These are phyloP conservation scores for Drosophila acutilabella DNA, from an alignment of 2,888 invertebrate genomes.

Conservation along the genomic window DNA sequence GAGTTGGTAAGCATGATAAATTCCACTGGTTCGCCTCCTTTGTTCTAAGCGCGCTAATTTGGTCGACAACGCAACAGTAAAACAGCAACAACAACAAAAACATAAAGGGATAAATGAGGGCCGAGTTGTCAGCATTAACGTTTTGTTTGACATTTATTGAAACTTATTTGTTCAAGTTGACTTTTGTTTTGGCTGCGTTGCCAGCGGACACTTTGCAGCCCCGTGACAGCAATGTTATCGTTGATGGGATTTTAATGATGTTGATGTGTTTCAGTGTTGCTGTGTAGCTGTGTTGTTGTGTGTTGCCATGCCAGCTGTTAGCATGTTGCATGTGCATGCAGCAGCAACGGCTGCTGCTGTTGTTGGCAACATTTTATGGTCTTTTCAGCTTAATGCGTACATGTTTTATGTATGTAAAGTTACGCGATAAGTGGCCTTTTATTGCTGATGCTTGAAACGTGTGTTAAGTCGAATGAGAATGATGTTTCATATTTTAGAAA, in stretches of 20 bases:
- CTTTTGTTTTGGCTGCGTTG: constrained; percentile 45
- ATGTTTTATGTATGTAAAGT: constrained; percentile 58
- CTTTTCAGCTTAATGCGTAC: constrained; percentile 5
- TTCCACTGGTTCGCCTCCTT: constrained; percentile 20
- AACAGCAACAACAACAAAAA: constrained; percentile 8
- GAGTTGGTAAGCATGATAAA: constrained; percentile 44
- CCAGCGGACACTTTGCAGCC: constrained; percentile 23
- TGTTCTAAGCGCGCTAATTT: constrained; percentile 52
- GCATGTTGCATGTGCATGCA: constrained; percentile 35
- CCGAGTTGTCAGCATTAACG: constrained; percentile 39
- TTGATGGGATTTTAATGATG: constrained; percentile 49
- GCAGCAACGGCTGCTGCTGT: constrained; percentile 6
- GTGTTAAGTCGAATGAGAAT: background rate
- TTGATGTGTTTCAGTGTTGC: constrained; percentile 32
- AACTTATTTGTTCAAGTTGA: constrained; percentile 59
- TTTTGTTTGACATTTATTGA: constrained; percentile 72
- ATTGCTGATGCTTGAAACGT: constrained; percentile 20
- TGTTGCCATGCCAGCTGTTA: constrained; percentile 21
- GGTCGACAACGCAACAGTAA: constrained; percentile 47
- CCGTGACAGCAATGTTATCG: constrained; percentile 15
- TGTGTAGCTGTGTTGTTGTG: constrained; percentile 30
- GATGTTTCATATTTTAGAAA: constrained; percentile 22
- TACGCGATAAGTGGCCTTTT: constrained; percentile 42
- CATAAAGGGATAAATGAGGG: background rate
- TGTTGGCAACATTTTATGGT: constrained; percentile 34